Evolutionary conservation across 2,797 vertebrate genomes (phyloP).

Genomic region (Hemitrygon akajei): DNA sequence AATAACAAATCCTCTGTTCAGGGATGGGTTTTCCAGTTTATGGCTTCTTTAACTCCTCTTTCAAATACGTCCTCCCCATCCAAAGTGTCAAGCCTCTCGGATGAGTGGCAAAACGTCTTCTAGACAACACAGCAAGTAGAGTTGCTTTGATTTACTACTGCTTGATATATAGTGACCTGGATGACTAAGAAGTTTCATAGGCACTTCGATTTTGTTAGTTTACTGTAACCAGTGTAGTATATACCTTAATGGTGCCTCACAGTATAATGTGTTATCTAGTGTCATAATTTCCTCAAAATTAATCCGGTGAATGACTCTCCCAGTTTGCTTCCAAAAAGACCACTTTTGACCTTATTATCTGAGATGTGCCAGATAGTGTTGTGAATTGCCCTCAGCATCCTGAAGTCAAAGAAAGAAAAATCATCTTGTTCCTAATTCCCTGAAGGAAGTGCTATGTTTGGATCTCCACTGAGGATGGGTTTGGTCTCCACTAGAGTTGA

Average conservation of each 20-base stretch:
- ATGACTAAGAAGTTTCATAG: too few relatives aligned
- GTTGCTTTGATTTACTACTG: too few relatives aligned
- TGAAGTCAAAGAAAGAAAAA: neutral
- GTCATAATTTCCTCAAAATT: neutral
- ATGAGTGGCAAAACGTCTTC: too few relatives aligned
- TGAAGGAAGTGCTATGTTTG: neutral
- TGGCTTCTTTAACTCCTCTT: too few relatives aligned
- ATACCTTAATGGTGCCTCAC: neutral
- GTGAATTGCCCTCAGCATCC: neutral
- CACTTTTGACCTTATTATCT: neutral
- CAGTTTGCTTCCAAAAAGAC: too few relatives aligned
- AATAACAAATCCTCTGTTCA: too few relatives aligned
- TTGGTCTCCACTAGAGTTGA: neutral
- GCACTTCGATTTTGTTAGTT: neutral
- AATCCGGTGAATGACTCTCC: neutral
- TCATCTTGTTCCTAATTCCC: too few relatives aligned
- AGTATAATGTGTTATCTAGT: neutral
- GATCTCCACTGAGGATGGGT: neutral
- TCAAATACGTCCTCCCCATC: too few relatives aligned
- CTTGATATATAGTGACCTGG: too few relatives aligned
- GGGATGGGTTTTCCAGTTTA: too few relatives aligned
- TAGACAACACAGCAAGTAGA: too few relatives aligned
- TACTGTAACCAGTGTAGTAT: neutral
- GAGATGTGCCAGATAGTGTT: neutral
- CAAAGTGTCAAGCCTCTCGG: too few relatives aligned